Evolutionary conservation across 1,140 invertebrate species (phyloP).

Genomic region (Mercenaria mercenaria): DNA sequence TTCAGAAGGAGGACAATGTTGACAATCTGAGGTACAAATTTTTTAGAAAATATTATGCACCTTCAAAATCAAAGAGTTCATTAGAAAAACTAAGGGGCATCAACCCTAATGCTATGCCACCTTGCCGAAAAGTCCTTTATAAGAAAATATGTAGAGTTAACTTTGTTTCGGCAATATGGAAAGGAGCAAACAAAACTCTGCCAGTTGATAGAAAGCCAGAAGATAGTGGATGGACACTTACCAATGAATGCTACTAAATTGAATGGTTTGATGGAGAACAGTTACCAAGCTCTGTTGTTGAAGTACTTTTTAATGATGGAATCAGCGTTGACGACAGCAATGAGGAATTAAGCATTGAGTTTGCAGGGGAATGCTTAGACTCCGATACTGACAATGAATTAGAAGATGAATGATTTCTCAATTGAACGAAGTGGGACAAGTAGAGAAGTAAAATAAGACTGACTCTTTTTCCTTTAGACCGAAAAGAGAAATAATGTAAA

Average conservation of each 20-base stretch:
- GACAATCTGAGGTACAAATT: neutral
- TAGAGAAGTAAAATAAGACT: too few relatives aligned
- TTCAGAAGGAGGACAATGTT: neutral
- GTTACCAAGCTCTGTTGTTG: conserved; percentile 9
- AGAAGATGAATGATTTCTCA: too few relatives aligned
- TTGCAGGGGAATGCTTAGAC: too few relatives aligned
- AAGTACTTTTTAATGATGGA: conserved; percentile 43
- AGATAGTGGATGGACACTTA: conserved; percentile 12
- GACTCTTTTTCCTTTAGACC: too few relatives aligned
- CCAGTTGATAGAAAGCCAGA: neutral
- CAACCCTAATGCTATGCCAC: neutral
- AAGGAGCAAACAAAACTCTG: neutral
- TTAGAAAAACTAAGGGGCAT: neutral
- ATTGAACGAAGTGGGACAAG: too few relatives aligned
- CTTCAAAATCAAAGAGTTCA: neutral
- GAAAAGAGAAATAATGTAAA: too few relatives aligned
- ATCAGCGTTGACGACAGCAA: conserved; percentile 62
- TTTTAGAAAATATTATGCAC: neutral
- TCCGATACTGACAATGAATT: too few relatives aligned
- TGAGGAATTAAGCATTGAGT: too few relatives aligned
- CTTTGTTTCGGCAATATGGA: conserved; percentile 17
- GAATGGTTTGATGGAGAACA: conserved; percentile 38
- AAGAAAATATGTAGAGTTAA: conserved; percentile 2
- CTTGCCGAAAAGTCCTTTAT: neutral
- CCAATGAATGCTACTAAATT: neutral